Percentiles rank a stretch among this genome's conserved stretches.
Conservation (phyloP, 2,113 vertebrate genomes). For the Myiagra hebetior region DNA sequence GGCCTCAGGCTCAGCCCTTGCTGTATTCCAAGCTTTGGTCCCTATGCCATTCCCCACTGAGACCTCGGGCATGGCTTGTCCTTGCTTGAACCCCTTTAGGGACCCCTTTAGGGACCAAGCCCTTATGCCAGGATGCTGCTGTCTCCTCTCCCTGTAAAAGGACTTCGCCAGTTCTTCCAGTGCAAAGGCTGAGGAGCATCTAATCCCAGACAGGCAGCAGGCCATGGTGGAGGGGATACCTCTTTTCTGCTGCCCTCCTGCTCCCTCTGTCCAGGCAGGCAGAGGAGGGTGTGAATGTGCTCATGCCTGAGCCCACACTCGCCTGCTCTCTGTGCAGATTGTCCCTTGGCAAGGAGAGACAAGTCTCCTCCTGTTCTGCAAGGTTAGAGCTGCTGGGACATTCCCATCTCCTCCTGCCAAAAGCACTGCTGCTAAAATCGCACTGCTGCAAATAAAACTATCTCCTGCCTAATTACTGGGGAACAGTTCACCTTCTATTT, state of each 20-base stretch:
- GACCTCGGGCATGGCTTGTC: not conserved
- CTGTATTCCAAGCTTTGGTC: not conserved
- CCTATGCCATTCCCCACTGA: not conserved
- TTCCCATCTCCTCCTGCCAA: slow-evolving; percentile 13
- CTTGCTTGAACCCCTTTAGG: not conserved
- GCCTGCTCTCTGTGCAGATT: not conserved
- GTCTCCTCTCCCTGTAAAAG: not conserved
- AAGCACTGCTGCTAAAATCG: slow-evolving; percentile 9
- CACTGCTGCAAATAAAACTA: slow-evolving; percentile 27
- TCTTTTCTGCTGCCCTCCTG: not conserved
- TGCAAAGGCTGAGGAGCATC: not conserved
- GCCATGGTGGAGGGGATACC: not conserved
- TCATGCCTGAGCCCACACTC: accelerated
- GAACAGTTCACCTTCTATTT: slow-evolving; percentile 47
- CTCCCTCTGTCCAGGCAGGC: not conserved
- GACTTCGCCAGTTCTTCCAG: not conserved
- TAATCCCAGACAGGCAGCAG: not conserved
- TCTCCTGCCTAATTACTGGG: slow-evolving; percentile 22
- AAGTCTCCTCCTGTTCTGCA: not conserved
- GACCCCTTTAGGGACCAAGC: not conserved
- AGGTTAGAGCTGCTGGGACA: slow-evolving; percentile 25
- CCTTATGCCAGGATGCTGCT: not conserved
- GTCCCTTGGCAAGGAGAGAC: not conserved
- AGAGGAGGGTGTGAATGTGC: not conserved
- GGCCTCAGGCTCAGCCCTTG: not conserved